These are phyloP conservation scores for Callinectes sapidus DNA, from an alignment of 2,888 invertebrate genomes.

Conservation along the genomic window DNA sequence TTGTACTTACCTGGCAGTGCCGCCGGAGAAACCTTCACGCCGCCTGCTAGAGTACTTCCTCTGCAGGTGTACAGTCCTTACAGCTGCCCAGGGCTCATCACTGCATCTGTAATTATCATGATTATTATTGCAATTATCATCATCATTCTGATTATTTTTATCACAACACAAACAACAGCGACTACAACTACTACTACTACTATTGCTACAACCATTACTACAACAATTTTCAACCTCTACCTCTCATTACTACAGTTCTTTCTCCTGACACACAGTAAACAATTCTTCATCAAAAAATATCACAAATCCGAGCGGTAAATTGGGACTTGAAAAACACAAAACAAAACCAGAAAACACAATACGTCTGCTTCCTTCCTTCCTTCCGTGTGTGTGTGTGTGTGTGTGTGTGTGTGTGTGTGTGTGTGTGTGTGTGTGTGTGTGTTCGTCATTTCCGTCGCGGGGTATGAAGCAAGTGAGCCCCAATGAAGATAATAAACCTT, in stretches of 20 bases:
- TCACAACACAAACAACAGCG: too few relatives aligned
- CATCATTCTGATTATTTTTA: background rate
- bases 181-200: too few relatives aligned
- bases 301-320: too few relatives aligned
- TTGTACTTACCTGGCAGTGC: background rate
- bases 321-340: background rate
- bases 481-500: background rate
- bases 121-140: background rate
- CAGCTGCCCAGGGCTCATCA: background rate
- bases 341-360: background rate
- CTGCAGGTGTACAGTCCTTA: background rate
- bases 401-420: slow-evolving; percentile 33
- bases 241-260: background rate
- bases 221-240: too few relatives aligned
- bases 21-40: background rate
- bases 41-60: background rate
- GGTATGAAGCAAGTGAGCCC: background rate
- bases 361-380: background rate
- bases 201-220: too few relatives aligned
- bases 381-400: background rate
- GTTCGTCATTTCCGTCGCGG: background rate
- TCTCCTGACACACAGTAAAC: background rate
- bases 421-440: slow-evolving; percentile 23
- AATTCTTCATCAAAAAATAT: background rate
- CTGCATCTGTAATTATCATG: too few relatives aligned